Percentiles rank a stretch among this genome's conserved stretches.
Conservation (phyloP, 2,888 invertebrate species). For the Athrips mouffetella region DNA sequence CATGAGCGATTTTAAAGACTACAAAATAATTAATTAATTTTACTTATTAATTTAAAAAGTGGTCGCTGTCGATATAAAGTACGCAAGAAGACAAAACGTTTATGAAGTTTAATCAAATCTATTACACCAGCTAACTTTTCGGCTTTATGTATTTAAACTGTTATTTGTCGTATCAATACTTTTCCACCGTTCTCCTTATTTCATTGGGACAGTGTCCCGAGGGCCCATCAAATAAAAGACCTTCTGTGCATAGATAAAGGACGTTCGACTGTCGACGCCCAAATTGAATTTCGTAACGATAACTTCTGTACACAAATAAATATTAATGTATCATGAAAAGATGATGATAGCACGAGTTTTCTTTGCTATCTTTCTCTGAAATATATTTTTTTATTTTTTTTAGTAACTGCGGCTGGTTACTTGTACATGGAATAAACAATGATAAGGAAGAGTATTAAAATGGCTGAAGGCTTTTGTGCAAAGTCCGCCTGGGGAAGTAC, state of each 20-base stretch:
- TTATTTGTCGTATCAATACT: conserved; percentile 48
- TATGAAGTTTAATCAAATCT: too few relatives aligned
- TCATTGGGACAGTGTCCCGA: conserved; percentile 56
- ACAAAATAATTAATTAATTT: too few relatives aligned
- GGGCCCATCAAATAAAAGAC: conserved; percentile 74
- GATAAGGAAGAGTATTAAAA: too few relatives aligned
- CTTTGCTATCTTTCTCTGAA: neutral
- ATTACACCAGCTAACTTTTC: too few relatives aligned
- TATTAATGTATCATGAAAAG: conserved; percentile 48
- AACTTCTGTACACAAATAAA: conserved; percentile 57
- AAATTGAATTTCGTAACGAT: conserved; percentile 73
- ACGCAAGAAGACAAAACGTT: too few relatives aligned
- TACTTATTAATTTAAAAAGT: too few relatives aligned
- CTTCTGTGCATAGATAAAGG: conserved; percentile 77
- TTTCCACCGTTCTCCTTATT: conserved; percentile 38
- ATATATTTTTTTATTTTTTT: neutral
- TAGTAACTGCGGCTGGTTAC: neutral
- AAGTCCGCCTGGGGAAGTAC: too few relatives aligned
- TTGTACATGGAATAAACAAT: too few relatives aligned
- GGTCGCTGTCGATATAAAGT: too few relatives aligned
- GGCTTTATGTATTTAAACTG: too few relatives aligned
- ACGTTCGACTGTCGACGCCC: conserved; percentile 63
- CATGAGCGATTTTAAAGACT: too few relatives aligned
- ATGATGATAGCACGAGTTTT: conserved; percentile 31
- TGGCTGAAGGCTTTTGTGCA: too few relatives aligned